A percentile compares a stretch with the other conserved stretches of the same genome.
phyloP scores from a whole-genome alignment of 2,888 invertebrate genomes.

The Diarsia dahlii region DNA sequence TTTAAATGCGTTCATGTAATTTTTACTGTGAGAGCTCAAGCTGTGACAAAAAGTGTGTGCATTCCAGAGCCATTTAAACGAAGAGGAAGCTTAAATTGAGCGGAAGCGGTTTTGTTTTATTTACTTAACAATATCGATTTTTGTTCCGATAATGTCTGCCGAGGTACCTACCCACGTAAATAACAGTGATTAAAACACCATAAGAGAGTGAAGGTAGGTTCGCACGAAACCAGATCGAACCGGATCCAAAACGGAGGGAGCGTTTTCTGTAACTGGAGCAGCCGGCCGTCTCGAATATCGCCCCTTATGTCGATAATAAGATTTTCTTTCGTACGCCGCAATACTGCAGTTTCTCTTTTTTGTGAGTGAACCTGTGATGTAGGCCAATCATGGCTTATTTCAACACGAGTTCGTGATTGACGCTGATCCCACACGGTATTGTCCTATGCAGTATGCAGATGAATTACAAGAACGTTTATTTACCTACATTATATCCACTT shows the following conservation, averaged over 20 bases:
- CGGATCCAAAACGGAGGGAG: slow-evolving; percentile 88
- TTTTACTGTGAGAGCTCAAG: slow-evolving; percentile 36
- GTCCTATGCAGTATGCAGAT: slow-evolving; percentile 65
- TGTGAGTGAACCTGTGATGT: slow-evolving; percentile 87
- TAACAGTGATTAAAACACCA: slow-evolving; percentile 84
- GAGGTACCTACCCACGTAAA: slow-evolving; percentile 72
- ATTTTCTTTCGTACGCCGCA: slow-evolving; percentile 87
- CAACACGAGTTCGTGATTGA: slow-evolving; percentile 82
- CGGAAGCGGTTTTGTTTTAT: slow-evolving; percentile 58
- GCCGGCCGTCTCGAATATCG: slow-evolving; percentile 87
- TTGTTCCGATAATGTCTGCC: slow-evolving; percentile 69
- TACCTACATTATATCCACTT: slow-evolving; percentile 13
- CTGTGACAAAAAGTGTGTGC: slow-evolving; percentile 18
- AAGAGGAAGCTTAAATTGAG: slow-evolving; percentile 49
- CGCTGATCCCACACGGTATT: slow-evolving; percentile 78
- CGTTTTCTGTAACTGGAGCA: slow-evolving; percentile 90
- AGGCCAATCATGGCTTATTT: slow-evolving; percentile 85
- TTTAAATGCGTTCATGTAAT: slow-evolving; percentile 11
- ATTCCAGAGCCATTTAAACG: slow-evolving; percentile 36
- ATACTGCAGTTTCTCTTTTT: slow-evolving; percentile 88
- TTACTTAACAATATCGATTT: slow-evolving; percentile 71
- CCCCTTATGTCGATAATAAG: slow-evolving; percentile 89
- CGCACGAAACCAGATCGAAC: slow-evolving; percentile 86
- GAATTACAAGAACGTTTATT: slow-evolving; percentile 24
- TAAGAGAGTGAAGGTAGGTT: slow-evolving; percentile 85